Conservation (phyloP, 2,888 invertebrate genomes). For the Caradrina clavipalpis region DNA sequence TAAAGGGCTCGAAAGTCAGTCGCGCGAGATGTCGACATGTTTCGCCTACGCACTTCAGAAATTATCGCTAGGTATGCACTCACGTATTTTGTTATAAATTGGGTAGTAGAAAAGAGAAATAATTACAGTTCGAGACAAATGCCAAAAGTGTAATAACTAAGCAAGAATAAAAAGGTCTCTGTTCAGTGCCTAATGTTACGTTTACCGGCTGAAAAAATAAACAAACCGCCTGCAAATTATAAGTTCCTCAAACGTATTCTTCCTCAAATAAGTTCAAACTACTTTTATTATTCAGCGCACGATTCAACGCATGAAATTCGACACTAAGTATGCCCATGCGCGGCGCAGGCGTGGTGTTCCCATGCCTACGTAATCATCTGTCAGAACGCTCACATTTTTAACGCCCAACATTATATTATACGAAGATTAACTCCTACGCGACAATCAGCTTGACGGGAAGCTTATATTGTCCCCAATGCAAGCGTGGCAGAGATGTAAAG, state of each 20-base stretch:
- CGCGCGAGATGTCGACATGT: constrained; percentile 51
- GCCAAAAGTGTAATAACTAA: not conserved
- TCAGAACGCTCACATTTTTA: constrained; percentile 73
- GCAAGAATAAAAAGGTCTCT: not conserved
- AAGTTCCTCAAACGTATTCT: constrained; percentile 1
- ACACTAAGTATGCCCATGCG: constrained; percentile 40
- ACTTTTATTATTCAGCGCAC: constrained; percentile 58
- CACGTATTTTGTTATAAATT: constrained; percentile 44
- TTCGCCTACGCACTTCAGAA: constrained; percentile 56
- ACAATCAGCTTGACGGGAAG: constrained; percentile 77
- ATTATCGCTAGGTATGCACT: constrained; percentile 42
- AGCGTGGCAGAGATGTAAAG: constrained; percentile 59
- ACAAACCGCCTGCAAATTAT: not conserved
- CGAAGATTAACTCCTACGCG: constrained; percentile 79
- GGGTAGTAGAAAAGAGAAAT: not conserved
- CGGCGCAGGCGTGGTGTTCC: constrained; percentile 40
- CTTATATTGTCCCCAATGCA: constrained; percentile 73
- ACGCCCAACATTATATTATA: constrained; percentile 65
- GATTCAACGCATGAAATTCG: constrained; percentile 45
- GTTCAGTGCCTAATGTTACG: not conserved
- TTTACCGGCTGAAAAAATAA: too few species aligned
- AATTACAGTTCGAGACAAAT: not conserved
- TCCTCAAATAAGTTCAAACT: constrained; percentile 17
- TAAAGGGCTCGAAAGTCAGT: constrained; percentile 54
- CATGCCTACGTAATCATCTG: constrained; percentile 67